Base-by-base conservation (phyloP, 2,797 vertebrate species). In the Schizopygopsis pylzovi region DNA sequence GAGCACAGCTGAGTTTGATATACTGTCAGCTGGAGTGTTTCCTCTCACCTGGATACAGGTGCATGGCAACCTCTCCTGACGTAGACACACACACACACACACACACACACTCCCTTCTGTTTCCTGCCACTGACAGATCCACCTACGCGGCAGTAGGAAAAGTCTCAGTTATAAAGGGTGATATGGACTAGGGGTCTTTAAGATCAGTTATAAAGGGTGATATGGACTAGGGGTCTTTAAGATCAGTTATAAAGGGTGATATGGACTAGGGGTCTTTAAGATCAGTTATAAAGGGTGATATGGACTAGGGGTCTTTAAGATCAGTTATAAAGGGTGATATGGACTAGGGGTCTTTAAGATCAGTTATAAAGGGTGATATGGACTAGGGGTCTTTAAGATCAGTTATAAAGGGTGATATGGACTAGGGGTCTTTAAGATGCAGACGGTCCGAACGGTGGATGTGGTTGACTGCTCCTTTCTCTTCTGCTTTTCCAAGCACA, bases 401-500 rank as follows among this genome's bases (percentile, higher is more conserved):
- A 10, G n/a, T 63, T 71, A n/a, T 77, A 9, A n/a, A 25, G 65
- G 7, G 59, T 68, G 71, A 82, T 28, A n/a, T 54, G 61, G 33
- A 33, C 61, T 56, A 41, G 68, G 81, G 72, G 33, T 39, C 9
- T 76, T 84, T 28, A 75, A 6, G 71, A 89, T 89, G 88, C 81
- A 86, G 84, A 20, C 65, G 15, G 81, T 70, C 13, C 49, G 39
- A 79, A 68, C 59, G 76, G 91, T 93, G n/a, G 89, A 90, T 3
- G 76, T 90, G 85, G 88, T 89, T 93, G 92, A 96, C 85, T 93
- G 90, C 81, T 92, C 68, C 82, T 90, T 92, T 91, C 92, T 93
- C 83, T 88, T 94, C 10, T 90, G 90, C 79, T 94, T 88, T 88
- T 92, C 95, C 85, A 96, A 99, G 97, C 97, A 97, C 94, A 97